Percentiles rank a stretch among this genome's conserved stretches.
phyloP scores from a whole-genome alignment of 2,888 invertebrate genomes.

The Pemphredon lugubris region DNA sequence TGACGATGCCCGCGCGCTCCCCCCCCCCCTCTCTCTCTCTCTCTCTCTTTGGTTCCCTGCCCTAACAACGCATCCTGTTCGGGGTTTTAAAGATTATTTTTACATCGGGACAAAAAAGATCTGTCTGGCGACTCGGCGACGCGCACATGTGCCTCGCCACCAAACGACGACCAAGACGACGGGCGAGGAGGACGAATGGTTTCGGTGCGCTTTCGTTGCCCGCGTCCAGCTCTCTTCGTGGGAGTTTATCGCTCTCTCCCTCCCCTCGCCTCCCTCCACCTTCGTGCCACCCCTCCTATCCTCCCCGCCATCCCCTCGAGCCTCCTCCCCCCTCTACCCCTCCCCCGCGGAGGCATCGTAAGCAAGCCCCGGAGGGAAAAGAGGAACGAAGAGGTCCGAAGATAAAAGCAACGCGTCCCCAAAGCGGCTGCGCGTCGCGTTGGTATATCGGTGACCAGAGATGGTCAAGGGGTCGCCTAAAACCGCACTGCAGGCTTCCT shows the following conservation, averaged over 20 bases:
- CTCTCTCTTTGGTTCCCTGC: conserved; percentile 48
- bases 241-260: conserved; percentile 61
- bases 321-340: conserved; percentile 3
- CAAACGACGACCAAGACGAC: conserved; percentile 47
- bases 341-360: conserved; percentile 18
- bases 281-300: neutral
- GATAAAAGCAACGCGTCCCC: conserved; percentile 58
- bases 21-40: conserved; percentile 17
- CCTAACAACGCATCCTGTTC: conserved; percentile 80
- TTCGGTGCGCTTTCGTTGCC: conserved; percentile 61
- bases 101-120: conserved; percentile 80
- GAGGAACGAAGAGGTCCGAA: conserved; percentile 36
- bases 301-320: conserved; percentile 7
- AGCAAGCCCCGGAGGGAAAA: conserved; percentile 25
- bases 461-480: conserved; percentile 61
- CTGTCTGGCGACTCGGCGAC: conserved; percentile 79
- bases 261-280: conserved; percentile 5
- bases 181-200: conserved; percentile 59
- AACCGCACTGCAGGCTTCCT: conserved; percentile 36
- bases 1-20: conserved; percentile 74
- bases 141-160: conserved; percentile 74
- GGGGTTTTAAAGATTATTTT: conserved; percentile 81
- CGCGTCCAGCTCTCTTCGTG: conserved; percentile 68
- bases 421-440: conserved; percentile 55
- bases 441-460: conserved; percentile 60